phyloP scores from a whole-genome alignment of 2,888 invertebrate species.

The Eretmocerus hayati region DNA sequence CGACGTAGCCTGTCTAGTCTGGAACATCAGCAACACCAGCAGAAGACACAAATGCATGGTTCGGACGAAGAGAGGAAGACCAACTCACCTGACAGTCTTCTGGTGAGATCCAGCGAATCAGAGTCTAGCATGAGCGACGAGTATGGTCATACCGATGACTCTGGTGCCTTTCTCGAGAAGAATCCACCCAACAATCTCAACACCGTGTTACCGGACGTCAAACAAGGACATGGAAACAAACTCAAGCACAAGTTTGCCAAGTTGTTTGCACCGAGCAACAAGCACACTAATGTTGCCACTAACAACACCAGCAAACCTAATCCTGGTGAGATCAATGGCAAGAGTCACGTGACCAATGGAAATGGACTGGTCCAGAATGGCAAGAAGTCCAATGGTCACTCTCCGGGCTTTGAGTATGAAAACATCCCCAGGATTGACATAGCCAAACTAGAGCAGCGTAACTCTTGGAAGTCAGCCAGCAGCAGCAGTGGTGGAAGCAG shows the following conservation, averaged over 20 bases:
- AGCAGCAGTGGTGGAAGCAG: background rate
- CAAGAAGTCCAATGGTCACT: too few relatives aligned
- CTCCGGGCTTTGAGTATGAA: constrained; percentile 40
- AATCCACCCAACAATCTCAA: constrained; percentile 42
- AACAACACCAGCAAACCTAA: constrained; percentile 23
- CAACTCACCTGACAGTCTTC: constrained; percentile 44
- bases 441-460: constrained; percentile 35
- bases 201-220: constrained; percentile 31
- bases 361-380: constrained; percentile 20
- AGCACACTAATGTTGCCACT: background rate
- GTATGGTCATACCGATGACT: constrained; percentile 50
- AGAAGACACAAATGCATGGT: constrained; percentile 16
- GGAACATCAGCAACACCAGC: constrained; percentile 20
- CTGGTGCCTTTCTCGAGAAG: constrained; percentile 47
- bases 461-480: constrained; percentile 3
- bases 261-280: constrained; percentile 28
- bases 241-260: constrained; percentile 38
- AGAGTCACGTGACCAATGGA: constrained; percentile 31
- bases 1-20: constrained; percentile 23
- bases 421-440: constrained; percentile 44
- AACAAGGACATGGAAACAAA: constrained; percentile 25
- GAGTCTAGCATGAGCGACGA: constrained; percentile 38
- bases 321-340: constrained; percentile 37
- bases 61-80: constrained; percentile 45
- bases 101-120: constrained; percentile 44